These are phyloP conservation scores for Rhopalosiphum nymphaeae DNA, from an alignment of 2,888 invertebrate species.

Conservation along the genomic window DNA sequence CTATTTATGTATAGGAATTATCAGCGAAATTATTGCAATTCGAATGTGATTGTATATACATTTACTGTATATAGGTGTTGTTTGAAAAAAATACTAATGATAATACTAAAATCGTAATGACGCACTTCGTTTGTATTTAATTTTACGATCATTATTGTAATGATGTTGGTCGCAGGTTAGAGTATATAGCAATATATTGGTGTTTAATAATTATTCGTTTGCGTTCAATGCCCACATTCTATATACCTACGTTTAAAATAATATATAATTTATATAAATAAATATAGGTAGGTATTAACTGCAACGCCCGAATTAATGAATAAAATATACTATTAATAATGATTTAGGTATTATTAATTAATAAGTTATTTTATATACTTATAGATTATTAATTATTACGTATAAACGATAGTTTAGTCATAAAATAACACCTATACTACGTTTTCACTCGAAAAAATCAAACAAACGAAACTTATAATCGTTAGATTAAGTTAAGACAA, in stretches of 20 bases:
- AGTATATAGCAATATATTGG: background rate
- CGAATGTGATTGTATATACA: background rate
- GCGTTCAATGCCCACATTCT: background rate
- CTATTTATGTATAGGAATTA: background rate
- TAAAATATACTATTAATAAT: background rate
- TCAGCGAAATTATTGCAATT: background rate
- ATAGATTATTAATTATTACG: background rate
- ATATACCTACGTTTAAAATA: background rate
- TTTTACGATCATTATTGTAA: background rate
- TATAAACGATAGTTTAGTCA: background rate
- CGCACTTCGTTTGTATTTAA: background rate
- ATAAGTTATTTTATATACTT: background rate
- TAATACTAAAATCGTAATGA: background rate
- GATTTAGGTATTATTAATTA: background rate
- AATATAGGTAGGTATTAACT: background rate
- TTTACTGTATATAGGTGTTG: background rate
- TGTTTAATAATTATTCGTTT: background rate
- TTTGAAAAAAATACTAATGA: background rate
- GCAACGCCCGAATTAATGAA: background rate
- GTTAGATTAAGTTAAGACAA: background rate
- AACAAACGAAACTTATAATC: background rate
- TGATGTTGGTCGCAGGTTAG: background rate
- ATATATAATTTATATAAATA: background rate
- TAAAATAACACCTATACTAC: background rate
- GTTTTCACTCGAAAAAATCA: background rate